Evolutionary conservation across 2,888 invertebrate species (phyloP), one percentile per base, ranked within the genome.

Genomic region (Nebria salina): DNA sequence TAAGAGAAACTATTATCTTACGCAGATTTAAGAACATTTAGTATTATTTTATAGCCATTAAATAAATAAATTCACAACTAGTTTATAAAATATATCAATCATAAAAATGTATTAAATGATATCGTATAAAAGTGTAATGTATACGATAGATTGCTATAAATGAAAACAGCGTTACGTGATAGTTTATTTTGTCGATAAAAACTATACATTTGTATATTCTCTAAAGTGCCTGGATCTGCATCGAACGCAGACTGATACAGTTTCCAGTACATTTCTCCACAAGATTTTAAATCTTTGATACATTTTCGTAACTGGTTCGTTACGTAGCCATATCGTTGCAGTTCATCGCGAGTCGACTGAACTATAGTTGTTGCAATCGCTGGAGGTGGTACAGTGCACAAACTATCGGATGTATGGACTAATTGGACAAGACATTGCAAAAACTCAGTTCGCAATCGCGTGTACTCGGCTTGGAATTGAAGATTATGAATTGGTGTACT

Each of bases 371-470:
- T 93, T 0, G 98, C 97, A 80, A 97, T 96, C 0, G 97, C 97
- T 0, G 98, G 97, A 65, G 98, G 97, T 42, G 98, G 98, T 82
- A 97, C 96, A 82, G 97, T 95, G 86, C 96, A 95, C 65, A 96
- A 90, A 82, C 95, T 93, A 83, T 92, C 91, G 85, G 95, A 96
- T 0, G 95, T 93, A 83, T 93, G 91, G 26, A 93, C 88, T 75
- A 95, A 88, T 85, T 94, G 93, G 2, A 91, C 88, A 81, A 93
- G 89, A 80, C 91, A 91, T 81, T 95, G 94, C 5, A 97, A 90
- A 86, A 95, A 94, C 85, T 93, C 93, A 0, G 94, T 94, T 0
- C 97, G 91, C 65, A 97, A 91, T 83, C 93, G 92, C 25, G 95
- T 91, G 87, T 94, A 96, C 86, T 95, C 95, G 68, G 93, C 91